phyloP scores from a whole-genome alignment of 92 coral and sea anemone genomes.

The Parazoanthus darwini region DNA sequence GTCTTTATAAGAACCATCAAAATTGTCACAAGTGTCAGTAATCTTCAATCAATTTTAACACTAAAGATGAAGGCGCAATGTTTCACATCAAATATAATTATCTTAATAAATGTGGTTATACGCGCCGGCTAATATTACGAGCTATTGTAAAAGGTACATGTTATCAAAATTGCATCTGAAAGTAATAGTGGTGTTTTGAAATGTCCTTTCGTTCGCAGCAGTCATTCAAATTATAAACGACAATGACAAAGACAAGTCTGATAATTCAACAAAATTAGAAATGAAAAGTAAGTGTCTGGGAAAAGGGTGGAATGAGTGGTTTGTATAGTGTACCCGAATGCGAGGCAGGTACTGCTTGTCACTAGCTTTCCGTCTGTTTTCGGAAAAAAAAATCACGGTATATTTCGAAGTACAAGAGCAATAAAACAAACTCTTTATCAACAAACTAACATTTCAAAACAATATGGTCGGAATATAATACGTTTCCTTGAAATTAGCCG shows the following conservation, averaged over 20 bases:
- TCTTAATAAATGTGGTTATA: neutral
- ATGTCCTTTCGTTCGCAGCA: neutral
- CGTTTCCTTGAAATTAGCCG: no score
- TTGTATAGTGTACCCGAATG: no score
- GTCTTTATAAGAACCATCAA: neutral
- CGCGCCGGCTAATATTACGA: neutral
- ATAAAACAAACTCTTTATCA: no score
- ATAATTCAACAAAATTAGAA: neutral
- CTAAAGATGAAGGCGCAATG: neutral
- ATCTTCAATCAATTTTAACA: neutral
- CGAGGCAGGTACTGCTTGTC: no score
- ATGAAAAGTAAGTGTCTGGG: neutral
- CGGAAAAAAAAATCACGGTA: no score
- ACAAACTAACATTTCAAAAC: no score
- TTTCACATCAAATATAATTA: neutral
- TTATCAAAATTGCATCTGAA: slow-evolving; percentile 11
- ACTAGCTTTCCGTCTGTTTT: no score
- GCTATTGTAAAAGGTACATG: neutral
- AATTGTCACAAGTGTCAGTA: neutral
- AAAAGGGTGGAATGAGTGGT: no score
- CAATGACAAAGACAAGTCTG: neutral
- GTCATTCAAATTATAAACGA: neutral
- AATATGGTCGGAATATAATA: no score
- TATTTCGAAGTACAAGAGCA: no score
- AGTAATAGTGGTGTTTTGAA: slow-evolving; percentile 11